Evolutionary conservation across 1,140 invertebrate species (phyloP).

Genomic region (Asbolus verrucosus): DNA sequence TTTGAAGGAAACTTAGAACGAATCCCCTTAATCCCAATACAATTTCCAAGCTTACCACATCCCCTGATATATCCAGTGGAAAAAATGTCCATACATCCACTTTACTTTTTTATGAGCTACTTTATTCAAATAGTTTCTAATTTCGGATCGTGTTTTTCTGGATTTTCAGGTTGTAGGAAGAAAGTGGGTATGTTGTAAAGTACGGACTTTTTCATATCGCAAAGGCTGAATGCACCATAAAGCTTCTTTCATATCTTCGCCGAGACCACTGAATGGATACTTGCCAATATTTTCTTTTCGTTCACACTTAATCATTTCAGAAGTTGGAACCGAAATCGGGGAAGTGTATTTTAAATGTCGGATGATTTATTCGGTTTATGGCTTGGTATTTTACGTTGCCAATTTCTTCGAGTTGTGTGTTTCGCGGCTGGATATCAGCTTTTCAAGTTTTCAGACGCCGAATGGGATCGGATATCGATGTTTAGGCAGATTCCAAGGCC

Average conservation of each 20-base stretch:
- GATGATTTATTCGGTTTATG: constrained; percentile 34
- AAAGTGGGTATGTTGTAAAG: constrained; percentile 11
- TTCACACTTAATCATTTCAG: constrained; percentile 46
- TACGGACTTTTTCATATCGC: constrained; percentile 18
- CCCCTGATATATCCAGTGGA: background rate
- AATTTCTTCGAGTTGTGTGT: constrained; percentile 21
- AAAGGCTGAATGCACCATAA: constrained; percentile 40
- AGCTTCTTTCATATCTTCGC: constrained; percentile 40
- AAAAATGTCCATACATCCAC: constrained; percentile 16
- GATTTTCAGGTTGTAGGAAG: constrained; percentile 10
- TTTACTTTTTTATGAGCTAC: constrained; percentile 6
- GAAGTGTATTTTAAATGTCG: constrained; percentile 34
- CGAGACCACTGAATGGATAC: constrained; percentile 43
- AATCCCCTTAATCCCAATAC: constrained; percentile 37
- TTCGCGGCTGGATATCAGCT: background rate
- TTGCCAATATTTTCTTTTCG: constrained; percentile 49
- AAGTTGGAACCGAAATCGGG: constrained; percentile 12
- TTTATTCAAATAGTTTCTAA: constrained; percentile 23
- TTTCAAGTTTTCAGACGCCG: background rate
- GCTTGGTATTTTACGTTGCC: background rate
- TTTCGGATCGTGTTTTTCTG: background rate
- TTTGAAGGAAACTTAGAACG: constrained; percentile 16
- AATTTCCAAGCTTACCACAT: constrained; percentile 33
- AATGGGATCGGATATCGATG: too few relatives aligned
- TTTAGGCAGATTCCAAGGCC: too few relatives aligned